Conservation (phyloP, 1,140 invertebrate species). For the Chrysomallon squamiferum region DNA sequence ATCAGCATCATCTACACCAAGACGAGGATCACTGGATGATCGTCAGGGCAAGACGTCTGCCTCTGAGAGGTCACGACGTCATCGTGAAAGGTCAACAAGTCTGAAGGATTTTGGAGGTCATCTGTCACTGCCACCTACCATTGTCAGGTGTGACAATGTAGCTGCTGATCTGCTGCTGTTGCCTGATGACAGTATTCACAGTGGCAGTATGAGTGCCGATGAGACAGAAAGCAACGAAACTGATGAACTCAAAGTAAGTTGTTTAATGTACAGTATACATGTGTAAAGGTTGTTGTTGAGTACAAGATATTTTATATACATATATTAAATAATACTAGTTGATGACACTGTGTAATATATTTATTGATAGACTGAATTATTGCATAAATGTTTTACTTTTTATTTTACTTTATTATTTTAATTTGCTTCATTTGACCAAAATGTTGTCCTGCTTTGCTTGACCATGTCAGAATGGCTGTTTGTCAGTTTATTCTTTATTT, state of each 20-base stretch:
- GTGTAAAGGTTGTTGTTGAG: no score
- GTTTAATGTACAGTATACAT: no score
- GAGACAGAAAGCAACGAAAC: constrained; percentile 55
- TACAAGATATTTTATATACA: no score
- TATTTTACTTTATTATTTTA: no score
- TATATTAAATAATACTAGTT: no score
- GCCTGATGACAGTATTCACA: constrained; percentile 15
- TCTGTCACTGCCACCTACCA: constrained; percentile 31
- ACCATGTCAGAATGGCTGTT: no score
- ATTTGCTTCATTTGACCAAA: no score
- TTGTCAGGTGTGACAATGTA: constrained; percentile 3
- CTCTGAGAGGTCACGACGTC: constrained; percentile 26
- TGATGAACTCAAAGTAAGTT: constrained; percentile 59
- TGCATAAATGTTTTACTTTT: no score
- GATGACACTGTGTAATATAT: no score
- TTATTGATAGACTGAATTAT: no score
- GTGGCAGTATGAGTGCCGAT: constrained; percentile 18
- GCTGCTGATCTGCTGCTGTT: neutral
- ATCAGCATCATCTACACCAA: constrained; percentile 22
- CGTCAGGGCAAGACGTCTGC: constrained; percentile 17
- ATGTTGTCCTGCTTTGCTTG: no score
- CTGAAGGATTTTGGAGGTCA: constrained; percentile 49
- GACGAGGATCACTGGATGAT: constrained; percentile 33
- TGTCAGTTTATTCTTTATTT: neutral
- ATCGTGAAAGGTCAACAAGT: constrained; percentile 45